Conservation (phyloP, 2,888 invertebrate genomes). For the Antheraea assamensis region DNA sequence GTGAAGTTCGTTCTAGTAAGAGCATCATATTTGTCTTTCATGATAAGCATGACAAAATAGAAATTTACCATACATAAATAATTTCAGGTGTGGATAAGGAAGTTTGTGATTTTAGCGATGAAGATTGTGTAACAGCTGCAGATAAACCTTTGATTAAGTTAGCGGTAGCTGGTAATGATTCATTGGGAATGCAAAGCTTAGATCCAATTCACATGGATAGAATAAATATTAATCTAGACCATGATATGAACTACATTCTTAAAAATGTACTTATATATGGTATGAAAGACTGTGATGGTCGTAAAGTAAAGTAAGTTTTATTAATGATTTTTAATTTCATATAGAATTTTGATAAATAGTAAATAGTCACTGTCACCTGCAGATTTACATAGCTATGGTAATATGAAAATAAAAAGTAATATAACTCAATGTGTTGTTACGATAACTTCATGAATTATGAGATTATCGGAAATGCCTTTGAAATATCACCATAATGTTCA, state of each 20-base stretch:
- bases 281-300: conserved; percentile 26
- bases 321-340: neutral
- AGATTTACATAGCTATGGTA: too few relatives aligned
- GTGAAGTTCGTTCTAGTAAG: too few relatives aligned
- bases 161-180: conserved; percentile 23
- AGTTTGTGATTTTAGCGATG: conserved; percentile 23
- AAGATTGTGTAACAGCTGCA: conserved; percentile 24
- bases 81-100: conserved; percentile 24
- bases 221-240: conserved; percentile 15
- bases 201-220: conserved; percentile 26
- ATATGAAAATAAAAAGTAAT: too few relatives aligned
- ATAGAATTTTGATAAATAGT: too few relatives aligned
- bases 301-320: conserved; percentile 23
- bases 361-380: too few relatives aligned
- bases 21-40: neutral
- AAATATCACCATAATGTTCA: too few relatives aligned
- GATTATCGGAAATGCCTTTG: too few relatives aligned
- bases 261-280: conserved; percentile 22
- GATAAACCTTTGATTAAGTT: conserved; percentile 20
- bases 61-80: neutral
- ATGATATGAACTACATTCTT: conserved; percentile 20
- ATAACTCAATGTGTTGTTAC: too few relatives aligned
- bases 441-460: too few relatives aligned
- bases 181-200: conserved; percentile 24
- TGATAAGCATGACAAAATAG: neutral